These are phyloP conservation scores for Typhlichthys subterraneus DNA, from an alignment of 2,797 vertebrate species.

Conservation along the genomic window DNA sequence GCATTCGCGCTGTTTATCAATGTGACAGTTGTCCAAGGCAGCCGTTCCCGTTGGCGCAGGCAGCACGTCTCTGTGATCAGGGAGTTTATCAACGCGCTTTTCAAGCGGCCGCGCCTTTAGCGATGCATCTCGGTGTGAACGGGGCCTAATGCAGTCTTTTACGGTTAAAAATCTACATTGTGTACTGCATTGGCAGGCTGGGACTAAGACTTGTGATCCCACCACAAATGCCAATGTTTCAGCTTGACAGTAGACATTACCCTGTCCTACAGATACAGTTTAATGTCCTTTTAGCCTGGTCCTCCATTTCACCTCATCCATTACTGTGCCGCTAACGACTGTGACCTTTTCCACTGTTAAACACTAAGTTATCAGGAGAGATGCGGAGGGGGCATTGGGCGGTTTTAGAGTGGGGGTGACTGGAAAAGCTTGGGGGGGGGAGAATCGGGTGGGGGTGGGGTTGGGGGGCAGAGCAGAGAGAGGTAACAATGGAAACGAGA, in stretches of 20 bases:
- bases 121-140: too few species aligned
- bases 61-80: too few species aligned
- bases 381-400: not conserved
- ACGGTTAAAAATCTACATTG: not conserved
- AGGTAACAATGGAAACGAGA: slow-evolving; percentile 45
- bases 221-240: slow-evolving; percentile 9
- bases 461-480: not conserved
- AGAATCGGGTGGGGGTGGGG: not conserved
- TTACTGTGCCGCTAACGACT: slow-evolving; percentile 65
- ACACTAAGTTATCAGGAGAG: slow-evolving; percentile 38
- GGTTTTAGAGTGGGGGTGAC: not conserved
- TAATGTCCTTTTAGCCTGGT: slow-evolving; percentile 33
- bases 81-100: too few species aligned
- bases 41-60: too few species aligned
- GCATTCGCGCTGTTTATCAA: too few species aligned
- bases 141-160: too few species aligned
- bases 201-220: too few species aligned
- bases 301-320: slow-evolving; percentile 64
- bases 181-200: not conserved
- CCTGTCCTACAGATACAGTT: slow-evolving; percentile 34
- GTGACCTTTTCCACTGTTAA: slow-evolving; percentile 68
- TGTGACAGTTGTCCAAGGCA: too few species aligned
- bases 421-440: slow-evolving; percentile 18
- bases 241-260: slow-evolving; percentile 27
- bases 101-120: too few species aligned